Conservation (phyloP, 2,113 vertebrate species). For the Solea senegalensis region DNA sequence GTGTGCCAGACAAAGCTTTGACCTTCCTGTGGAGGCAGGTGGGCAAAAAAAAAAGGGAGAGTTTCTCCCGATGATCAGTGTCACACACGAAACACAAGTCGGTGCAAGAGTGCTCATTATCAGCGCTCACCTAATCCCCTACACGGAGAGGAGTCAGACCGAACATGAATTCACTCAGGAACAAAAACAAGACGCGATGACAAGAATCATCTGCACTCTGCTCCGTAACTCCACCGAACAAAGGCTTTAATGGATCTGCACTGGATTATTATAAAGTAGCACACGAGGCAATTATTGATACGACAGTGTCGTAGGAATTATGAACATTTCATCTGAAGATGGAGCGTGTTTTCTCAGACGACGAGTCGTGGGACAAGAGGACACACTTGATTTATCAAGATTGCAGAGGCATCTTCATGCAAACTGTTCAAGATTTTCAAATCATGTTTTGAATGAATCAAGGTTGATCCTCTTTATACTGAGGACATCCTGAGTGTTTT, state of each 20-base stretch:
- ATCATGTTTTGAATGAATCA: neutral
- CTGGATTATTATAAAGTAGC: neutral
- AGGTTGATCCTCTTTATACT: no score
- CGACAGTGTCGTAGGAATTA: no score
- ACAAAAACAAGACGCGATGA: neutral
- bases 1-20: conserved; percentile 27
- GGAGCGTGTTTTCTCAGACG: neutral
- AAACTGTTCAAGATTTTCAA: neutral
- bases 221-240: conserved; percentile 12
- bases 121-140: conserved; percentile 25
- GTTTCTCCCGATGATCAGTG: conserved; percentile 31
- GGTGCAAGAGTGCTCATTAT: conserved; percentile 29
- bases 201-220: neutral
- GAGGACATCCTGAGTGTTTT: neutral
- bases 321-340: no score
- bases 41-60: conserved; percentile 23
- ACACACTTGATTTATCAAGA: neutral
- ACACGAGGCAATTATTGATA: neutral
- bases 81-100: conserved; percentile 1
- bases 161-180: conserved; percentile 19
- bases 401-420: neutral
- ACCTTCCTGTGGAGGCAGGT: conserved; percentile 23
- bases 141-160: neutral
- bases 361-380: neutral
- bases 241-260: conserved; percentile 19